Percentiles rank a stretch among this genome's conserved stretches.
phyloP scores from a whole-genome alignment of 2,888 invertebrate species.

The Metalampra italica region DNA sequence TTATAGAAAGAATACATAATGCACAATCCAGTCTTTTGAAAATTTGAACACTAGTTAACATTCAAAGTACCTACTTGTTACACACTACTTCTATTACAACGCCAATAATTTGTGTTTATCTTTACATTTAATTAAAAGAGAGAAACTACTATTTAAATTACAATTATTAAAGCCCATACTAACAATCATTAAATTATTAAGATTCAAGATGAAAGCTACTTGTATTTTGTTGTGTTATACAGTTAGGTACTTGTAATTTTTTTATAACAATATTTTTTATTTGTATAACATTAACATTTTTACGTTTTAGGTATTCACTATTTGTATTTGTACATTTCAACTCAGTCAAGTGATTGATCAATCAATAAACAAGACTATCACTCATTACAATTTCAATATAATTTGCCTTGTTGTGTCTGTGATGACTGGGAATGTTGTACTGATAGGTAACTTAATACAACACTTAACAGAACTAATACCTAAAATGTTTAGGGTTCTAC shows the following conservation, averaged over 20 bases:
- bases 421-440: too few species aligned
- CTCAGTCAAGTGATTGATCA: slow-evolving; percentile 2
- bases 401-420: too few species aligned
- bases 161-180: neutral
- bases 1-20: neutral
- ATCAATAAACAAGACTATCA: neutral
- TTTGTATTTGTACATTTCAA: slow-evolving; percentile 9
- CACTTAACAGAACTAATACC: too few species aligned
- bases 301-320: slow-evolving; percentile 1
- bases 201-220: neutral
- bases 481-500: slow-evolving; percentile 1
- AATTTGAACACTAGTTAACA: slow-evolving; percentile 7
- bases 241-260: neutral
- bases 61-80: neutral
- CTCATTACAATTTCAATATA: too few species aligned
- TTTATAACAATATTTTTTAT: neutral
- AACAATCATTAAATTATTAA: neutral
- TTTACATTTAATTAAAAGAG: neutral
- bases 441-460: too few species aligned
- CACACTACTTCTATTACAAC: neutral
- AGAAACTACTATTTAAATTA: neutral
- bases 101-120: neutral
- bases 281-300: neutral
- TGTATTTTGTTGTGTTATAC: too few species aligned
- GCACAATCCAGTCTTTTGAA: slow-evolving; percentile 4